Evolutionary conservation across 1,140 invertebrate genomes (phyloP), one percentile per base, ranked within the genome.

Genomic region (Zaprionus camerounensis): DNA sequence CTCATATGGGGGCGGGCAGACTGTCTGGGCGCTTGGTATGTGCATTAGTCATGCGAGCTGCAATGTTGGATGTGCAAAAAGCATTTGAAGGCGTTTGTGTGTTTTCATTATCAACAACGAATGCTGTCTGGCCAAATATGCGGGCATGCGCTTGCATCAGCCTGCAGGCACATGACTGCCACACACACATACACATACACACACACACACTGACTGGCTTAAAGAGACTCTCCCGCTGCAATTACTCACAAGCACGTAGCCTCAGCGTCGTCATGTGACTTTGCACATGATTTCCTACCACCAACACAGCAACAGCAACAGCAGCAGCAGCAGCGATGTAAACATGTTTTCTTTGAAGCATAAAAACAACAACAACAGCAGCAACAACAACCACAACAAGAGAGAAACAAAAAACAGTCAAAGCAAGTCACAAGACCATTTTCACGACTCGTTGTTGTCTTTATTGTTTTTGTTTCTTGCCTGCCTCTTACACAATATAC

Each of bases 201-300:
- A 41, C 26, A 44, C 51, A 58, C 46, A 55, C 44, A 46, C 12
- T 53, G 28, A 70, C 49, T 57, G 64, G 64, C 55, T 12, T 2
- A 13, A 2, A 51, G 5, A 70, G 58, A 70, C 68, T 38, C 56
- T 55, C 44, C 80, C 79, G 81, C 75, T 81, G 84, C 85, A 88
- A 90, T 88, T 88, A 90, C 84, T 74, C 71, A 57, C 67, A 76
- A 65, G 81, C 84, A 90, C 83, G 83, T 88, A 83, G 78, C 78
- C 68, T 70, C 80, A 72, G 61, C 84, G 84, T 78, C 84, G 84
- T 78, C 84, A 90, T 90, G 76, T 90, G 84, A 88, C 84, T 88
- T 90, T 84, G 84, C 81, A 81, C 85, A 90, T 88, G 84, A 88
- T 88, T 88, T 88, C 84, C 84, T 87, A 87, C 81, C 84, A 88